Evolutionary conservation across 1,140 invertebrate species (phyloP).

Genomic region (Spodoptera frugiperda): DNA sequence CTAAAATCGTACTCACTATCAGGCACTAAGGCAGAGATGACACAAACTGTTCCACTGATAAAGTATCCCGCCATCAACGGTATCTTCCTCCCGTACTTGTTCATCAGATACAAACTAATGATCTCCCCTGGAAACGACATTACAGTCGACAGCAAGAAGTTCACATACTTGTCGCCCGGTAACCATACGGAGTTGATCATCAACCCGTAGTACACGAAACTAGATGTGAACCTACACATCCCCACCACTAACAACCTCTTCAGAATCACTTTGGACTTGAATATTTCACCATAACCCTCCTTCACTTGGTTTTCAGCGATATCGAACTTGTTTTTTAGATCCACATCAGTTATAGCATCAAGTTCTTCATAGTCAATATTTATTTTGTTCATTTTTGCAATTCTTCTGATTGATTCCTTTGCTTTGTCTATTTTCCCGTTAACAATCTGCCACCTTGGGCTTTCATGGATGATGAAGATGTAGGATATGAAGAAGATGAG

Average conservation of each 20-base stretch:
- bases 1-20: conserved; percentile 62
- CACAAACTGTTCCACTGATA: conserved; percentile 82
- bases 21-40: conserved; percentile 63
- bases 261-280: conserved; percentile 66
- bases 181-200: conserved; percentile 91
- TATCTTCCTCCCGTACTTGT: conserved; percentile 87
- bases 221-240: conserved; percentile 88
- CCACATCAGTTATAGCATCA: conserved; percentile 56
- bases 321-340: conserved; percentile 63
- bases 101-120: conserved; percentile 87
- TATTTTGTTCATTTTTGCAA: conserved; percentile 88
- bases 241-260: conserved; percentile 70
- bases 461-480: conserved; percentile 88
- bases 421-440: conserved; percentile 89
- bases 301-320: conserved; percentile 55
- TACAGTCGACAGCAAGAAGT: conserved; percentile 89
- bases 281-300: conserved; percentile 62
- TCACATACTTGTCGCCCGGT: conserved; percentile 89
- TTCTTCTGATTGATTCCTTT: conserved; percentile 86
- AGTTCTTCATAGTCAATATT: conserved; percentile 64
- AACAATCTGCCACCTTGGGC: conserved; percentile 91
- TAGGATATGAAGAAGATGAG: conserved; percentile 88
- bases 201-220: conserved; percentile 92
- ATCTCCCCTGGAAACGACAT: conserved; percentile 91
- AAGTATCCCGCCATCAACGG: conserved; percentile 87